phyloP scores from a whole-genome alignment of 2,888 invertebrate species.

The Lucinisca nassula region DNA sequence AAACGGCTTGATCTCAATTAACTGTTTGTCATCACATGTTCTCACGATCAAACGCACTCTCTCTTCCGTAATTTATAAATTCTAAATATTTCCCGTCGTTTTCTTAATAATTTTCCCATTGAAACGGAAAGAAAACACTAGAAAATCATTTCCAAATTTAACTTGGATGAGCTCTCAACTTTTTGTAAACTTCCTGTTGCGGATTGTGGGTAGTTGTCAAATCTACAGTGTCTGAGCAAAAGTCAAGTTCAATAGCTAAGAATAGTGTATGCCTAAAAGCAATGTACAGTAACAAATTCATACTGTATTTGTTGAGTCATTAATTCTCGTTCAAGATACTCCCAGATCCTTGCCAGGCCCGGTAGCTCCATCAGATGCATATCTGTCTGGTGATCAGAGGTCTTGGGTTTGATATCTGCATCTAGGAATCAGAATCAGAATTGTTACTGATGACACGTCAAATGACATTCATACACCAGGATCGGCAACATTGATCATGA shows the following conservation, averaged over 20 bases:
- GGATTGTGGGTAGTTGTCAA: conserved; percentile 44
- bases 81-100: not conserved
- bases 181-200: conserved; percentile 68
- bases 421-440: too few relatives aligned
- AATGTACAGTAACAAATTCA: too few relatives aligned
- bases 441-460: too few relatives aligned
- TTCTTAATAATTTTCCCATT: not conserved
- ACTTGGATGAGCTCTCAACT: conserved; percentile 41
- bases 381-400: too few relatives aligned
- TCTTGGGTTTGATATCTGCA: too few relatives aligned
- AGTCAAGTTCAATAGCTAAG: not conserved
- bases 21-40: not conserved
- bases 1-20: conserved; percentile 4
- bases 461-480: too few relatives aligned
- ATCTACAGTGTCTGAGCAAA: not conserved
- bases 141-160: conserved; percentile 10
- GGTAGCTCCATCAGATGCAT: too few relatives aligned
- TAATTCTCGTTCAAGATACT: too few relatives aligned
- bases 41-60: not conserved
- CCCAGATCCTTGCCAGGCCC: too few relatives aligned
- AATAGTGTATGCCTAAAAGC: too few relatives aligned
- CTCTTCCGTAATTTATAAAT: not conserved
- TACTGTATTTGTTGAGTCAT: too few relatives aligned
- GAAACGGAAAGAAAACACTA: not conserved
- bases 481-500: too few relatives aligned